Evolutionary conservation across 2,888 invertebrate species (phyloP).

Genomic region (Lycocerus yunnanus): DNA sequence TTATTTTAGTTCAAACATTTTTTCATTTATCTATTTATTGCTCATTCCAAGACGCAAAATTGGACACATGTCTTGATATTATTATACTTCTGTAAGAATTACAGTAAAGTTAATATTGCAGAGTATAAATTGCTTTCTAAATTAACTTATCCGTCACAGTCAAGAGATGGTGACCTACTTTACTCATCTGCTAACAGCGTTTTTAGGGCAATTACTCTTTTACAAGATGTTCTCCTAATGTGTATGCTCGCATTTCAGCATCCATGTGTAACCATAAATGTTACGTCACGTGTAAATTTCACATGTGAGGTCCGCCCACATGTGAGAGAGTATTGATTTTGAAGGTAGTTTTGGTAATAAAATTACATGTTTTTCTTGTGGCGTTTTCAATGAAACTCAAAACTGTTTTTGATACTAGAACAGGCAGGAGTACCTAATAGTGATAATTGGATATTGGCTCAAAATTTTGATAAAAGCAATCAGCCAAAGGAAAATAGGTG

Average conservation of each 20-base stretch:
- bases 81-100: background rate
- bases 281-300: conserved; percentile 42
- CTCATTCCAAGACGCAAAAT: no score
- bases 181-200: background rate
- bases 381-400: background rate
- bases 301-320: conserved; percentile 30
- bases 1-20: no score
- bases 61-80: no score
- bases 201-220: conserved; percentile 14
- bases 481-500: no score
- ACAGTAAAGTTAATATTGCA: background rate
- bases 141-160: background rate
- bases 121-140: background rate
- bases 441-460: background rate
- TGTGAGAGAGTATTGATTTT: conserved; percentile 19
- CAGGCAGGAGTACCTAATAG: background rate
- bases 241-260: conserved; percentile 52
- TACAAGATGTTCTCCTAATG: conserved; percentile 45
- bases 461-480: background rate
- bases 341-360: conserved; percentile 18
- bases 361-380: background rate
- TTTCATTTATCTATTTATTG: no score
- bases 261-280: conserved; percentile 55
- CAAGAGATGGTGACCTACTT: background rate
- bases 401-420: background rate